phyloP scores from a whole-genome alignment of 2,113 vertebrate species.

The Synodontis membranacea region DNA sequence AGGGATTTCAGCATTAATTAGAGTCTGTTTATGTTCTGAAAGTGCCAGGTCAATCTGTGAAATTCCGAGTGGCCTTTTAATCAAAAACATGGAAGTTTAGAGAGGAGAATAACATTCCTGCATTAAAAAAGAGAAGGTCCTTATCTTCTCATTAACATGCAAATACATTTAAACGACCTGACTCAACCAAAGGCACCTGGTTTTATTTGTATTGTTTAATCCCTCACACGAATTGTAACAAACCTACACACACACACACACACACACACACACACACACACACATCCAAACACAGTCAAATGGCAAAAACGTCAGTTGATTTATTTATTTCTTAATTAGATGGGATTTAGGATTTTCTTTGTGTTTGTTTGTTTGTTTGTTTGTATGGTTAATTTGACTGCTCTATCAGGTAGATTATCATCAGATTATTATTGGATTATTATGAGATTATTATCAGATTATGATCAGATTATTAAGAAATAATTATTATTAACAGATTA shows the following conservation, averaged over 20 bases:
- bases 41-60: slow-evolving; percentile 30
- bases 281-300: background rate
- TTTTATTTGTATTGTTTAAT: slow-evolving; percentile 50
- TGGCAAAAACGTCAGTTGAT: background rate
- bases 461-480: background rate
- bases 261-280: background rate
- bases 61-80: slow-evolving; percentile 25
- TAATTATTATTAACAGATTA: background rate
- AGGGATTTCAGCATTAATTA: slow-evolving; percentile 27
- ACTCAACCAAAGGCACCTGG: slow-evolving; percentile 31
- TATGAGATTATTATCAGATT: background rate
- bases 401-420: background rate
- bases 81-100: slow-evolving; percentile 38
- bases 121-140: background rate
- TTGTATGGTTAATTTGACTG: background rate
- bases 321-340: background rate
- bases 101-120: slow-evolving; percentile 18
- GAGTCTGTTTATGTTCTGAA: slow-evolving; percentile 43
- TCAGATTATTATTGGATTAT: background rate
- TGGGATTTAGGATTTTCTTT: background rate
- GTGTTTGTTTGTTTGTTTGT: background rate
- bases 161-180: slow-evolving; percentile 58
- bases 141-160: slow-evolving; percentile 62
- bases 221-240: background rate
- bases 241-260: background rate